phyloP scores from a whole-genome alignment of 2,113 vertebrate genomes.

The Hypanus sabinus region DNA sequence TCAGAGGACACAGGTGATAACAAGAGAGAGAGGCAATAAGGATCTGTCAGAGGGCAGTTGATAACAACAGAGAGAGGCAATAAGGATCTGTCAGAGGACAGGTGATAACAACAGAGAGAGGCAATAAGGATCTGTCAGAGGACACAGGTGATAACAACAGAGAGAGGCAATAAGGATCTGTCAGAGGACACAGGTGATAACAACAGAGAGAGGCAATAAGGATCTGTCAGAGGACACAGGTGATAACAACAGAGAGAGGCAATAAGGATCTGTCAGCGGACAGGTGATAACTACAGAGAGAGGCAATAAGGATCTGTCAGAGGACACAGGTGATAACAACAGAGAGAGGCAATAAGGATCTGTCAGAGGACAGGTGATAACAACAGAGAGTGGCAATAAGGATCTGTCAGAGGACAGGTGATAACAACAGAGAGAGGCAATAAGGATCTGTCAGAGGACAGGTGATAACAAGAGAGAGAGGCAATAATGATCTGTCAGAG shows the following conservation, averaged over 20 bases:
- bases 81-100: fast-evolving
- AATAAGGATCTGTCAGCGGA: neutral
- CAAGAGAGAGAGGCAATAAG: slow-evolving; percentile 57
- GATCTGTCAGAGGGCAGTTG: fast-evolving
- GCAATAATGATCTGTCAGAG: slow-evolving; percentile 43
- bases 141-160: neutral
- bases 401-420: fast-evolving
- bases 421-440: too few species aligned
- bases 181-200: too few species aligned
- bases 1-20: too few species aligned
- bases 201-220: too few species aligned
- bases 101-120: too few species aligned
- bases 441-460: too few species aligned
- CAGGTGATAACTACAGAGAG: slow-evolving; percentile 43
- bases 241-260: slow-evolving; percentile 56
- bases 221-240: too few species aligned
- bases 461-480: slow-evolving; percentile 49
- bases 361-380: too few species aligned
- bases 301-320: slow-evolving; percentile 50
- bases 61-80: slow-evolving; percentile 57
- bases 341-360: too few species aligned
- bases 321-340: too few species aligned
- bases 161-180: slow-evolving; percentile 55
- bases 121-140: too few species aligned
- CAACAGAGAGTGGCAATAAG: slow-evolving; percentile 57